These are phyloP conservation scores for Ellobium chinense DNA, from an alignment of 2,888 invertebrate species.

Conservation along the genomic window DNA sequence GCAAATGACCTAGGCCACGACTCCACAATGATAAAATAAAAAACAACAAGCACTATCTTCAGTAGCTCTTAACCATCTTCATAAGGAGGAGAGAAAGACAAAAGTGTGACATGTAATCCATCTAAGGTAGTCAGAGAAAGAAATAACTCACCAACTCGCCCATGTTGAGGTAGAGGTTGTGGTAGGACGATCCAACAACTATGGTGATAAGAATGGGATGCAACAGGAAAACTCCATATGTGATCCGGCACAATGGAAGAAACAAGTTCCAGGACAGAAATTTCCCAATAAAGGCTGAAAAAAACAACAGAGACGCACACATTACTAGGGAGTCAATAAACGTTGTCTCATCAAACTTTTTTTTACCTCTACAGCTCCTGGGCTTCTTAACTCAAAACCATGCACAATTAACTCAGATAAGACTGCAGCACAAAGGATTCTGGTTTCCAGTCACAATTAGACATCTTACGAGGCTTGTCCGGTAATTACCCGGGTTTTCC, in stretches of 20 bases:
- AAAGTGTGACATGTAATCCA: background rate
- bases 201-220: constrained; percentile 51
- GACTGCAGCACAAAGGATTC: too few species aligned
- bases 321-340: too few species aligned
- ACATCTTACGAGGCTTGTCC: too few species aligned
- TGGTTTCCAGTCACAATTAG: too few species aligned
- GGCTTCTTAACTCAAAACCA: too few species aligned
- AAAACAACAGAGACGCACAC: too few species aligned
- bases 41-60: background rate
- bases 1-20: too few species aligned
- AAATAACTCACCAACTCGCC: constrained; percentile 42
- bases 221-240: constrained; percentile 53
- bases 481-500: too few species aligned
- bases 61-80: background rate
- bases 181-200: constrained; percentile 33
- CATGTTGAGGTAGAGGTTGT: constrained; percentile 38
- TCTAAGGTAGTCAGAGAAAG: background rate
- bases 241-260: constrained; percentile 50
- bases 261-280: constrained; percentile 53
- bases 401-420: too few species aligned
- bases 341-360: too few species aligned
- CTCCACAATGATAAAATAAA: too few species aligned
- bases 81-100: background rate
- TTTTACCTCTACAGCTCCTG: too few species aligned
- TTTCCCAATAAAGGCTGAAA: constrained; percentile 48